phyloP scores from a whole-genome alignment of 2,797 vertebrate species.

The Corythornis leucogaster region DNA sequence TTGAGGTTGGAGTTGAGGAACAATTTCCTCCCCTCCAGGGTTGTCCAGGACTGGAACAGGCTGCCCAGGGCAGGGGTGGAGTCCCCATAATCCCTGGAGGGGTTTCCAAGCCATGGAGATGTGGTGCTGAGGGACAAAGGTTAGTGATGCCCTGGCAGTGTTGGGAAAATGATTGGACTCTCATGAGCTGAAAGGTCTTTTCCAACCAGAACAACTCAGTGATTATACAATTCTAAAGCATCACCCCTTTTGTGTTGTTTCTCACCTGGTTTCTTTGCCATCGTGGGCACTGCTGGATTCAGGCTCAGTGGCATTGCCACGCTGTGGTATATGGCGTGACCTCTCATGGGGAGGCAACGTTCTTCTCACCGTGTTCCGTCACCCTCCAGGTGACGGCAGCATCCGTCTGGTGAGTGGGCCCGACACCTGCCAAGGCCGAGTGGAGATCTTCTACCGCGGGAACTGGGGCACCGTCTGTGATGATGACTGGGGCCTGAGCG shows the following conservation, averaged over 20 bases:
- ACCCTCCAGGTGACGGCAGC: slow-evolving; percentile 84
- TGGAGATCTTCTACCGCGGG: slow-evolving; percentile 90
- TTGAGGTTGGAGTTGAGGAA: background rate
- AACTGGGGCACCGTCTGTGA: slow-evolving; percentile 96
- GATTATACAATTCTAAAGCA: background rate
- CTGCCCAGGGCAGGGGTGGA: background rate
- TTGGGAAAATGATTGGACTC: background rate
- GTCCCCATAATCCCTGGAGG: background rate
- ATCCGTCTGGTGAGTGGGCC: slow-evolving; percentile 87
- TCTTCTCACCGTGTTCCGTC: background rate
- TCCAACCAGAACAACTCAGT: background rate
- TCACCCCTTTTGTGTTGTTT: fast-evolving
- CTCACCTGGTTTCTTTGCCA: fast-evolving
- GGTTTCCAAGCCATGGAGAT: background rate
- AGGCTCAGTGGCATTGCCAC: fast-evolving
- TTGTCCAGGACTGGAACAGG: background rate
- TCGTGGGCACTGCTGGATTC: fast-evolving
- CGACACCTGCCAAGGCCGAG: slow-evolving; percentile 87
- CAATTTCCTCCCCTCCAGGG: background rate
- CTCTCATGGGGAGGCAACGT: background rate
- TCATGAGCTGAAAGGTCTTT: background rate
- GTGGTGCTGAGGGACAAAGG: background rate
- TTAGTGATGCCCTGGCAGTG: background rate
- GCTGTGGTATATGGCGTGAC: fast-evolving
- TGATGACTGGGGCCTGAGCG: slow-evolving; percentile 89